Evolutionary conservation across 1,140 invertebrate genomes (phyloP).

Genomic region (Yoshiicerus persimilis): DNA sequence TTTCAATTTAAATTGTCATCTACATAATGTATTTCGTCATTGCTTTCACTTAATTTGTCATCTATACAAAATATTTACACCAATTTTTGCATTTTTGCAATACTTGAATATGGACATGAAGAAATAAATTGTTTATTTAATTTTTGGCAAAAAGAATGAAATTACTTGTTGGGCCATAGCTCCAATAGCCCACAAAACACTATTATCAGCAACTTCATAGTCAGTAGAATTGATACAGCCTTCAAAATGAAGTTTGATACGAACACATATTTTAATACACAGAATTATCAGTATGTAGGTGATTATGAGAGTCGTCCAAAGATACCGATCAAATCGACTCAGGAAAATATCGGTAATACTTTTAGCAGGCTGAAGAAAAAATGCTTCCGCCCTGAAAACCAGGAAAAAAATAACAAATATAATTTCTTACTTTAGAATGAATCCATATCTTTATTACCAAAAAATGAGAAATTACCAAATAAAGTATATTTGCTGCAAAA

Average conservation of each 20-base stretch:
- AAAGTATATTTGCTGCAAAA: background rate
- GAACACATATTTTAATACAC: background rate
- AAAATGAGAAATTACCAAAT: background rate
- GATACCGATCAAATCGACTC: background rate
- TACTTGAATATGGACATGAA: too few relatives aligned
- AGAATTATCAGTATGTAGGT: background rate
- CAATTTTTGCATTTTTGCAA: too few relatives aligned
- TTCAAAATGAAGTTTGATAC: background rate
- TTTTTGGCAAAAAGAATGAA: background rate
- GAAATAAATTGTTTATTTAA: background rate
- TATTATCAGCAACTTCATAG: background rate
- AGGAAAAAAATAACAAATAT: background rate
- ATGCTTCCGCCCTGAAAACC: background rate
- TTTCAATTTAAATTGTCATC: too few relatives aligned
- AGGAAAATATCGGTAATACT: background rate
- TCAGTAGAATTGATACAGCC: background rate
- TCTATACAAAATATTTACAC: too few relatives aligned
- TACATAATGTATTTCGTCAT: too few relatives aligned
- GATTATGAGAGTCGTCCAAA: background rate
- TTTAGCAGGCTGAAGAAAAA: background rate
- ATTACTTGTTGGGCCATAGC: background rate
- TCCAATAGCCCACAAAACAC: background rate
- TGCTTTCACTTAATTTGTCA: too few relatives aligned
- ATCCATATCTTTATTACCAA: too few relatives aligned
- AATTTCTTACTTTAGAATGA: too few relatives aligned